Percentiles rank a stretch among this genome's conserved stretches.
Conservation (phyloP, 2,888 invertebrate species). For the Danaus chrysippus region DNA sequence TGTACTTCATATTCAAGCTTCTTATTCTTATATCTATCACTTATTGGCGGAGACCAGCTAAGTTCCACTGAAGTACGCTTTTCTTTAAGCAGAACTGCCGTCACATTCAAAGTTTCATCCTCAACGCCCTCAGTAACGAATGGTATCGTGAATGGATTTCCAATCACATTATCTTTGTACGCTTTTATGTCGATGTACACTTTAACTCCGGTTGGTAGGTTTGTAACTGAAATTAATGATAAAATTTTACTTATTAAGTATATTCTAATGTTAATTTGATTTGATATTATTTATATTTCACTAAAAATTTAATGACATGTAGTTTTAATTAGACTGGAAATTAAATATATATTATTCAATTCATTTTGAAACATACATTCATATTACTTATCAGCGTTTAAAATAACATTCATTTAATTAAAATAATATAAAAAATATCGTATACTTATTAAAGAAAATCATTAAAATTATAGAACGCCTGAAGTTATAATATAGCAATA, state of each 20-base stretch:
- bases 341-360: no score
- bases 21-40: conserved; percentile 65
- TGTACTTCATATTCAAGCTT: conserved; percentile 83
- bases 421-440: no score
- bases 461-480: no score
- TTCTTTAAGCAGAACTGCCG: conserved; percentile 72
- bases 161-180: conserved; percentile 77
- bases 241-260: no score
- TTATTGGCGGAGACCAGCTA: conserved; percentile 82
- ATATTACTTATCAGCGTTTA: no score
- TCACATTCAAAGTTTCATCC: conserved; percentile 73
- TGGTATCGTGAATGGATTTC: conserved; percentile 70
- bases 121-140: conserved; percentile 70
- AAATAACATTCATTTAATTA: no score
- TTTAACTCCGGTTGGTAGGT: conserved; percentile 75
- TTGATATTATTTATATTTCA: neutral
- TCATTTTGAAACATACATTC: no score
- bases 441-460: no score
- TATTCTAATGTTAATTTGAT: neutral
- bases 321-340: no score
- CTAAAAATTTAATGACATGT: no score
- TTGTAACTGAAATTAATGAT: conserved; percentile 58
- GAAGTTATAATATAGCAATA: no score
- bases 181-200: conserved; percentile 81
- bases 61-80: conserved; percentile 81